A percentile compares a stretch with the other conserved stretches of the same genome.
phyloP scores from a whole-genome alignment of 2,113 vertebrate species.

The Tachycineta bicolor region DNA sequence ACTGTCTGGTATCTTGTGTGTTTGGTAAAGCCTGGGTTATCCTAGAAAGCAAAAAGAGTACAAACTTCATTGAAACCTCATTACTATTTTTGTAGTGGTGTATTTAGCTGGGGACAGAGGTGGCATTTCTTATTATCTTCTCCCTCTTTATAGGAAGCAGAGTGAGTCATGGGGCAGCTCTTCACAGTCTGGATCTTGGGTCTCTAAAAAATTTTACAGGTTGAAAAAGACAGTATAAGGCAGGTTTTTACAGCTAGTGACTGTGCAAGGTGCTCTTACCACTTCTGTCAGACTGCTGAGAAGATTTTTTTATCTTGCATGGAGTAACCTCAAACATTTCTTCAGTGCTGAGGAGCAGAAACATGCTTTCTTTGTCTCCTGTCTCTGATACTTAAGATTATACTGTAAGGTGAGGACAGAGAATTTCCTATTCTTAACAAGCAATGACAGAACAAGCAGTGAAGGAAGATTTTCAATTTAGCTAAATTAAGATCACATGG shows the following conservation, averaged over 20 bases:
- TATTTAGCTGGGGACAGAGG: background rate
- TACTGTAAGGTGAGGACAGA: constrained; percentile 28
- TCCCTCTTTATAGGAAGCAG: background rate
- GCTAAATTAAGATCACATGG: constrained; percentile 57
- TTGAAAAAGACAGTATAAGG: background rate
- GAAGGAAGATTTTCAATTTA: constrained; percentile 31
- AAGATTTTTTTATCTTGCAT: background rate
- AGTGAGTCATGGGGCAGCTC: background rate
- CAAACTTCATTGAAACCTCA: background rate
- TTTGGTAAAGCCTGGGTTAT: background rate
- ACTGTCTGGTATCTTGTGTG: background rate
- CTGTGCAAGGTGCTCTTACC: background rate
- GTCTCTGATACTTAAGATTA: background rate
- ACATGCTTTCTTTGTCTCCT: background rate
- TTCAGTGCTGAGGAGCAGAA: background rate
- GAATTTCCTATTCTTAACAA: constrained; percentile 36
- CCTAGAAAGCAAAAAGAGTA: background rate
- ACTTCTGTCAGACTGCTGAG: background rate
- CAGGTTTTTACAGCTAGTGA: background rate
- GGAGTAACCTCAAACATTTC: background rate
- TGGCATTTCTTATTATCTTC: rapidly evolving
- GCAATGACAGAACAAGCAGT: background rate
- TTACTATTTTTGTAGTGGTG: background rate
- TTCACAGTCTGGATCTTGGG: background rate
- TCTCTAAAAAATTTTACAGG: background rate